phyloP scores from a whole-genome alignment of 2,113 vertebrate species.

The Psittacus erithacus region DNA sequence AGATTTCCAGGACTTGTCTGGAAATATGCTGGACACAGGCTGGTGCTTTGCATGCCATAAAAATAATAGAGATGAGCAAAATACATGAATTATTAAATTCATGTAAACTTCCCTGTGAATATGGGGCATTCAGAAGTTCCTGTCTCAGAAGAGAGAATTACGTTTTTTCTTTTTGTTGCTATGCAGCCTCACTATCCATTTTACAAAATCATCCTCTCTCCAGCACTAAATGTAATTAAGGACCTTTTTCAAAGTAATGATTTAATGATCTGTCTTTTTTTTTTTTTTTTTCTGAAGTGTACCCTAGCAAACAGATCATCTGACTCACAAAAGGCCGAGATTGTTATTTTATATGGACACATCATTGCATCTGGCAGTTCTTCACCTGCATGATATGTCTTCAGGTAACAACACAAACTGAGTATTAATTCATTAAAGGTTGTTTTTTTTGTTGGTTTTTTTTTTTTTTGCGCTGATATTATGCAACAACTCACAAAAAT shows the following conservation, averaged over 20 bases:
- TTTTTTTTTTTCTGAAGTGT: not conserved
- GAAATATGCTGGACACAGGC: not conserved
- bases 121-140: not conserved
- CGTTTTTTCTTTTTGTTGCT: not conserved
- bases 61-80: not conserved
- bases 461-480: not conserved
- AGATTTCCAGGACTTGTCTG: not conserved
- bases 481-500: not conserved
- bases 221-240: not conserved
- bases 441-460: fast-evolving
- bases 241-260: slow-evolving; percentile 11
- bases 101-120: not conserved
- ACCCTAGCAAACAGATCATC: not conserved
- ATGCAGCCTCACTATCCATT: not conserved
- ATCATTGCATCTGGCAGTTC: not conserved
- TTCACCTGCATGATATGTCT: not conserved
- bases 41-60: not conserved
- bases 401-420: not conserved
- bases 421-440: not conserved
- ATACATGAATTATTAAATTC: slow-evolving; percentile 3
- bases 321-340: not conserved
- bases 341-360: not conserved
- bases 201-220: not conserved
- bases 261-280: not conserved
- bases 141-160: not conserved